Base-by-base conservation (phyloP, 2,797 vertebrate species). In the Glossophaga mutica region DNA sequence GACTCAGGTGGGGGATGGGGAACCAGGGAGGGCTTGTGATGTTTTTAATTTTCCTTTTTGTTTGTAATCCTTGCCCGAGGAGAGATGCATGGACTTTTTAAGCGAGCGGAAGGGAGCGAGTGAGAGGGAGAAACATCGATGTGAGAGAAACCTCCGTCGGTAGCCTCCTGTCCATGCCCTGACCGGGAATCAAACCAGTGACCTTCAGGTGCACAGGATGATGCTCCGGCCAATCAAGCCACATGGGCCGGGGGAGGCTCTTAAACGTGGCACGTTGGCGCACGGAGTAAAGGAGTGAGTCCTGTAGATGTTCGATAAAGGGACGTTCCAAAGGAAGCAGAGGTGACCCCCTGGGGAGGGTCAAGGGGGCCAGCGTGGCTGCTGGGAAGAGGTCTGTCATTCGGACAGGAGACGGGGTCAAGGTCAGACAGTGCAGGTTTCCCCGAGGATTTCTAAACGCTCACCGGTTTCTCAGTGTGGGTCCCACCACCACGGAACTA, bases 371-470 rank as follows among this genome's bases (percentile, higher is more conserved):
- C 59, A 34, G 32, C 42, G 22, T n/a, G n/a, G 44, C 71, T 57
- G 26, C 50, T 62, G 16, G 76, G 46, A 37, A 19, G 29, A 71
- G 10, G 12, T n/a, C 10, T 1, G 48, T 15, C 0, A 0, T 59
- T 67, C 2, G 24, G 44, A 14, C 6, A 5, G n/a, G 24, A 12
- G 10, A 22, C 29, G 19, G 19, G 4, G 15, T 73, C 24, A 15
- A 14, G 52, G 77, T 84, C 52, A 52, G 14, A 1, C 2, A 0
- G 0, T 9, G 0, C 6, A 19, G 34, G 44, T 42, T 71, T 78
- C 15, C 21, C 55, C 7, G 12, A 68, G 44, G 46, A 70, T 55
- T 85, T 87, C 68, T 87, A 29, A 94, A 34, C 21, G n/a, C 24
- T 39, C 16, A 8, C 24, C 24, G 11, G 59, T 8, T 57, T 83